Conservation (phyloP, 2,113 vertebrate genomes). For the Centropristis striata region DNA sequence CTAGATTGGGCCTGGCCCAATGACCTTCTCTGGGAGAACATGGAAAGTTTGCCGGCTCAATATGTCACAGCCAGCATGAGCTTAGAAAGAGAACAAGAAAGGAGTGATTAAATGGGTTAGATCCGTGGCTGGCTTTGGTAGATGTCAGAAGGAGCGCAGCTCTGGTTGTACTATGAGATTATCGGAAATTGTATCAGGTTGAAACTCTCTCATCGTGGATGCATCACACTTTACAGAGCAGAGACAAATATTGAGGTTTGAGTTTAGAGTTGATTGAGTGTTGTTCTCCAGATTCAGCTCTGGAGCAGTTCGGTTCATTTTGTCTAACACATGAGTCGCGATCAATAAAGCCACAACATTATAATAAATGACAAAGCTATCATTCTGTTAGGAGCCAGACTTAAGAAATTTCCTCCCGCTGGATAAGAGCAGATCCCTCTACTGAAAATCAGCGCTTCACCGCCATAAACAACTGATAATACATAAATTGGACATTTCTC, state of each 20-base stretch:
- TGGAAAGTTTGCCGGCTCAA: conserved; percentile 81
- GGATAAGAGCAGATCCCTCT: conserved; percentile 50
- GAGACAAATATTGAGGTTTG: background rate
- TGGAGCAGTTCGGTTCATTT: conserved; percentile 4
- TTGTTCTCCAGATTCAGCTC: background rate
- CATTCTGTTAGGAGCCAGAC: conserved; percentile 22
- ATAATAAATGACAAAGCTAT: conserved; percentile 33
- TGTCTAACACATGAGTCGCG: background rate
- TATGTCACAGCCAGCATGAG: conserved; percentile 73
- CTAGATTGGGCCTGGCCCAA: conserved; percentile 82
- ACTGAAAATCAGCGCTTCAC: conserved; percentile 50
- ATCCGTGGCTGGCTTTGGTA: conserved; percentile 58
- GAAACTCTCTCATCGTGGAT: conserved; percentile 31
- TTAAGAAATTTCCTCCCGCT: conserved; percentile 26
- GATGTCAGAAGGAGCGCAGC: conserved; percentile 58
- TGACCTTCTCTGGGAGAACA: conserved; percentile 82
- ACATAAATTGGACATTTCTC: conserved; percentile 72
- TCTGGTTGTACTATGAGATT: conserved; percentile 58
- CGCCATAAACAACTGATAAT: conserved; percentile 79
- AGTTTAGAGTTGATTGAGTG: conserved; percentile 2
- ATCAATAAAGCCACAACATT: conserved; percentile 29
- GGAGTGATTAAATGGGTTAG: conserved; percentile 72
- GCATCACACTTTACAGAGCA: conserved; percentile 32
- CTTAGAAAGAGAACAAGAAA: conserved; percentile 72
- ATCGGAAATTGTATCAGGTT: conserved; percentile 50